A percentile compares a stretch with the other conserved stretches of the same genome.
Evolutionary conservation across 2,888 invertebrate genomes (phyloP).

Genomic region (Andrena bucephala): DNA sequence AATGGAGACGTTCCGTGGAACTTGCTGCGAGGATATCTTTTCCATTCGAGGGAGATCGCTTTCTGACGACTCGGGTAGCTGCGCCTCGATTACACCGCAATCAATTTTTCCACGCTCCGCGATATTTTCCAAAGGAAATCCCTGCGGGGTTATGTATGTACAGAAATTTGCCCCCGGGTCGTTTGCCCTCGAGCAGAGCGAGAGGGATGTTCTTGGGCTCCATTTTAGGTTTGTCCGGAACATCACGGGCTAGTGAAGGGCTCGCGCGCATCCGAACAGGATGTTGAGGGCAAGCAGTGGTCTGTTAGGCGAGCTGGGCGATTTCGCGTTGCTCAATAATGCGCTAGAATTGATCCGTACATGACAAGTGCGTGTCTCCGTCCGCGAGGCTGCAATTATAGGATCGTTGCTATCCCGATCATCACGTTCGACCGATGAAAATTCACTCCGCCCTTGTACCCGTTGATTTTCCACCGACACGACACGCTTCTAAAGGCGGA

Average conservation of each 20-base stretch:
- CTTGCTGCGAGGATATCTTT: not conserved
- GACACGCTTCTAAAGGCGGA: too few relatives aligned
- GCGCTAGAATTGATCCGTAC: slow-evolving; percentile 55
- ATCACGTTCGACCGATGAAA: slow-evolving; percentile 19
- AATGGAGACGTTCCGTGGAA: slow-evolving; percentile 29
- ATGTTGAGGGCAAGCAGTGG: slow-evolving; percentile 60
- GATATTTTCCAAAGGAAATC: too few relatives aligned
- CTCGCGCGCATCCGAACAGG: slow-evolving; percentile 42
- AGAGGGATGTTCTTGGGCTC: not conserved
- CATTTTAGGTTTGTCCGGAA: slow-evolving; percentile 32
- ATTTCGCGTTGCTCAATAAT: slow-evolving; percentile 59
- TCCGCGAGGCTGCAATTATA: slow-evolving; percentile 26
- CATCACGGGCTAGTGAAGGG: slow-evolving; percentile 36
- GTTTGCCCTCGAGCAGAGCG: not conserved
- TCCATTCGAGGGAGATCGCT: slow-evolving; percentile 1
- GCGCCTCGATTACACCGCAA: too few relatives aligned
- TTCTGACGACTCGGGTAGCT: not conserved
- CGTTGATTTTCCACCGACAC: slow-evolving; percentile 25
- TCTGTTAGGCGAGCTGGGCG: slow-evolving; percentile 51
- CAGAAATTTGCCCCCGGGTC: too few relatives aligned
- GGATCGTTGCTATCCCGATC: slow-evolving; percentile 22
- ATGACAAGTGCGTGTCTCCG: slow-evolving; percentile 21
- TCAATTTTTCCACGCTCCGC: too few relatives aligned
- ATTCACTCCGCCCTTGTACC: slow-evolving; percentile 12
- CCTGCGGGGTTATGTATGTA: too few relatives aligned